Base-by-base conservation (phyloP, 2,113 vertebrate genomes). In the Canis aureus region DNA sequence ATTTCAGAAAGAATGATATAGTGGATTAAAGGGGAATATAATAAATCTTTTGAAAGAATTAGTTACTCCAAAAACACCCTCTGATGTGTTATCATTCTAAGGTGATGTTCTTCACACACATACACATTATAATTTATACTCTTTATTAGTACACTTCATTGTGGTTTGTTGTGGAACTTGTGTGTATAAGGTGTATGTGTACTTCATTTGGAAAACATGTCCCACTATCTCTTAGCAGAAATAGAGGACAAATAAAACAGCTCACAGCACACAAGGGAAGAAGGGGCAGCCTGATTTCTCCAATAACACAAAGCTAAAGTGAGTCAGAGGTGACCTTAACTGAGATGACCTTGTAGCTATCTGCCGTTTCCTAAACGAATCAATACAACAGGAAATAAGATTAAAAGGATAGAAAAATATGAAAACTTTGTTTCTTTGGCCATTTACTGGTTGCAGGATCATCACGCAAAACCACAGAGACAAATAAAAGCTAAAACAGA, bases 1-100 rank as follows among this genome's bases (percentile, higher is more conserved):
- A 82, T 88, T 64, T 82, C 64, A 81, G 32, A 81, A 82, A 32
- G 38, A 95, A 86, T 91, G 25, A 74, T 23, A 55, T 81, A 81
- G 29, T 95, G 85, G 29, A 55, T 81, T 43, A 71, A 81, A 87
- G 29, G 51, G n/a, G 9, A 88, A 66, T 51, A 35, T 29, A 88
- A 82, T 49, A 49, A 74, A 82, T 49, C n/a, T 35, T 73, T 74
- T 66, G 10, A 81, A 92, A 88, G 10, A 74, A 20, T 73, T 66
- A 29, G 9, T 66, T 89, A 84, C 51, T 66, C 20, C 27, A 76
- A 83, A 43, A 64, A 60, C 17, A 83, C 27, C 13, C 27, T 83
- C 53, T 55, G 27, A 74, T 10, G 16, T 25, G 20, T 55, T 76
- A 25, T 59, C 59, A 57, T 49, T 91, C 15, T 43, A 51, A 62